A percentile compares a stretch with the other conserved stretches of the same genome.
These are phyloP conservation scores for Myotis findleyi DNA, from an alignment of 2,797 vertebrate genomes.

Conservation along the genomic window DNA sequence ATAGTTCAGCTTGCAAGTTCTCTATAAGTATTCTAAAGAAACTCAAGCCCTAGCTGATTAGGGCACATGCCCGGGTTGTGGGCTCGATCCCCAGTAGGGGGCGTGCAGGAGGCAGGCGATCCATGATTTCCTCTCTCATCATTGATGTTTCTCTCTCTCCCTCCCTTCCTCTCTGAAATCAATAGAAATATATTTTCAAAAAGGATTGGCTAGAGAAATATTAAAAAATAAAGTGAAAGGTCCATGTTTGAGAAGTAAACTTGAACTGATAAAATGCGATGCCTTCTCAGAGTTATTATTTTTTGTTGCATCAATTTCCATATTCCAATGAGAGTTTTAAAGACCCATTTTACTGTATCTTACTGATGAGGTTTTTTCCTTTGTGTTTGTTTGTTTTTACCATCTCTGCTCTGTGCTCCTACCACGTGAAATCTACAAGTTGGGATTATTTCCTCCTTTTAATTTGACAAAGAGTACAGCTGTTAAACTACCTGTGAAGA, in stretches of 20 bases:
- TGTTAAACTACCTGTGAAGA: constrained; percentile 43
- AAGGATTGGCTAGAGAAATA: no score
- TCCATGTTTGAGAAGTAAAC: constrained; percentile 30
- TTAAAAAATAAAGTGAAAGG: neutral
- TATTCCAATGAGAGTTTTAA: constrained; percentile 34
- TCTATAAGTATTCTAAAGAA: constrained; percentile 31
- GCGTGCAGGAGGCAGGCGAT: no score
- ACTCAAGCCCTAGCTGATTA: neutral
- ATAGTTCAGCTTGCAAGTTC: neutral
- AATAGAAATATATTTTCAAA: no score
- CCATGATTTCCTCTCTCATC: no score
- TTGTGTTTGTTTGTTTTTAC: neutral
- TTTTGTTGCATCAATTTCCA: neutral
- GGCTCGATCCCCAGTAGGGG: no score
- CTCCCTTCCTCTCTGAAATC: no score
- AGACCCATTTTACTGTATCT: constrained; percentile 27
- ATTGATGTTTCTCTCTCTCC: no score
- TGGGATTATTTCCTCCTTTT: constrained; percentile 39
- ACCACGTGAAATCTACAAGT: neutral
- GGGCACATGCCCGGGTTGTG: no score
- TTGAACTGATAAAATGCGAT: constrained; percentile 34
- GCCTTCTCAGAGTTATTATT: constrained; percentile 28
- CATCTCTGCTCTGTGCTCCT: neutral
- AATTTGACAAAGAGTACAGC: constrained; percentile 12
- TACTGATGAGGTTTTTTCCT: neutral